Evolutionary conservation across 1,140 invertebrate species (phyloP), one percentile per base, ranked within the genome.

Genomic region (Hestina assimilis): DNA sequence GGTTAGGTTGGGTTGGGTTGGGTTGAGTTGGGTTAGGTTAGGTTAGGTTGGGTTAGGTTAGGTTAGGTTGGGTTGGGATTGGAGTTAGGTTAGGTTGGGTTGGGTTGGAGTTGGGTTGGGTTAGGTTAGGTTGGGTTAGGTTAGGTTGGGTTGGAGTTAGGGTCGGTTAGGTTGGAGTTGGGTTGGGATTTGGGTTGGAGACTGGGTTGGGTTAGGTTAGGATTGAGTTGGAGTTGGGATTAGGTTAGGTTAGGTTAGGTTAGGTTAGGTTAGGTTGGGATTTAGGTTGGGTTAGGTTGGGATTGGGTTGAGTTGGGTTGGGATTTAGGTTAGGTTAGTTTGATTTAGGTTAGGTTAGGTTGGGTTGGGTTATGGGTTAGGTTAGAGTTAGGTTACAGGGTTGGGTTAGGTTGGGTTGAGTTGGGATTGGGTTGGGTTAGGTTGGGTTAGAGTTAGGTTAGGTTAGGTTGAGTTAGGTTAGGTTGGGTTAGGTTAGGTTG

Each of bases 401-500:
- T 46, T 46, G 28, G 42, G 42, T 46, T 46, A 46, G 42, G 42
- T 46, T 46, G 28, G 42, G 42, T 46, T 46, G 28, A 23, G 42
- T 46, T 46, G 28, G 42, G 42, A 26, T 46, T 26, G 42, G 42
- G 26, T 46, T 26, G 33, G 42, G 3, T 26, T 28, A 28, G 42
- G 21, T 46, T 28, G 9, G 23, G 21, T 26, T 28, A 12, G 7
- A 23, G 55, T 58, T 45, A 33, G 41, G 26, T 55, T 45, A 24
- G 41, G 24, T 55, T 55, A 35, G 41, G 41, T 55, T 46, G 23
- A 41, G 41, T 46, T 46, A 50, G 45, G 46, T 50, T 50, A 42
- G 55, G 45, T 50, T 58, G 31, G 55, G 45, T 50, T 58, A 42
- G 45, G 55, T 58, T 50, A 42, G 45, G 45, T 50, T 58, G 42